These are phyloP conservation scores for Argynnis bischoffii DNA, from an alignment of 2,888 invertebrate species.

Conservation along the genomic window DNA sequence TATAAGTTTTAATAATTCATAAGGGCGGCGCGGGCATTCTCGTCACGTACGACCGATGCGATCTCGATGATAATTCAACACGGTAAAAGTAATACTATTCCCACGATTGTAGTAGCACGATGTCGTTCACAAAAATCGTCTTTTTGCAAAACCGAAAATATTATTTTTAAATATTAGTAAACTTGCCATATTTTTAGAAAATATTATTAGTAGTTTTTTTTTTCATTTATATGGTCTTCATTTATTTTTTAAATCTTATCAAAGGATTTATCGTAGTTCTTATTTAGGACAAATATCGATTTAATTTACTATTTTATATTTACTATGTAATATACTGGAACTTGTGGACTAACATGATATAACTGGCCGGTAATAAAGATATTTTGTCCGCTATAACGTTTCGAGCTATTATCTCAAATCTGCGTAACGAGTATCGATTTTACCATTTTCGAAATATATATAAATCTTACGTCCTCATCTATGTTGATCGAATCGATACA, in stretches of 20 bases:
- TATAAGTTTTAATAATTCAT: slow-evolving; percentile 80
- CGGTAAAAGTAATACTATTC: slow-evolving; percentile 72
- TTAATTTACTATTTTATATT: background rate
- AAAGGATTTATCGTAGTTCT: too few species aligned
- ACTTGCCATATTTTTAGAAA: too few species aligned
- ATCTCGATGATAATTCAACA: slow-evolving; percentile 63
- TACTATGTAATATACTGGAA: background rate
- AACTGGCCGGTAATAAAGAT: slow-evolving; percentile 9
- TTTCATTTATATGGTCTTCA: too few species aligned
- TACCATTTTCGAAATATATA: slow-evolving; percentile 26
- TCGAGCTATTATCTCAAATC: slow-evolving; percentile 27
- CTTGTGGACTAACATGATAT: slow-evolving; percentile 10
- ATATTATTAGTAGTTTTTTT: too few species aligned
- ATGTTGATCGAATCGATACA: slow-evolving; percentile 25
- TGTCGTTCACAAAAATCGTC: slow-evolving; percentile 57
- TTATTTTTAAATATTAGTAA: too few species aligned
- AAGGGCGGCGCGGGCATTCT: slow-evolving; percentile 63
- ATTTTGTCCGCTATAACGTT: slow-evolving; percentile 23
- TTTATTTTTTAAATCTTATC: background rate
- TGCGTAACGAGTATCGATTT: slow-evolving; percentile 33
- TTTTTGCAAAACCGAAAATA: slow-evolving; percentile 23
- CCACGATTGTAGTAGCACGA: slow-evolving; percentile 75
- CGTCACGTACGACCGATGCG: slow-evolving; percentile 67
- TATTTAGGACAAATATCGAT: background rate
- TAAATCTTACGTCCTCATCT: slow-evolving; percentile 30